Evolutionary conservation across 1,140 invertebrate genomes (phyloP), one percentile per base, ranked within the genome.

Genomic region (Drepana arcuata): DNA sequence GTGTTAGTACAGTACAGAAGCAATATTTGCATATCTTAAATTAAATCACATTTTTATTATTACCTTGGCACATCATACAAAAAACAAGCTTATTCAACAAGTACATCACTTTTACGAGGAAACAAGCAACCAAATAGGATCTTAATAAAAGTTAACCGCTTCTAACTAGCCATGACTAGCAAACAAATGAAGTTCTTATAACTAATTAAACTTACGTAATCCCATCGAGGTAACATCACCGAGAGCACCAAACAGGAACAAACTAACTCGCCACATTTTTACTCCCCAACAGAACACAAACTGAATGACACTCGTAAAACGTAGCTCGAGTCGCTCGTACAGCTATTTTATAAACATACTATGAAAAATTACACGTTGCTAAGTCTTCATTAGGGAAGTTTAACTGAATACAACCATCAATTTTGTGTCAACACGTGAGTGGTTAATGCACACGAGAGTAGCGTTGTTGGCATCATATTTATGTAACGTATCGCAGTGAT

Each of bases 321-420:
- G 15, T 34, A 39, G 14, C 33, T 24, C 16, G 4, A 23, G 5
- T 15, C 7, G 11, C 27, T 40, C 28, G 52, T 41, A 33, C 37
- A 13, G 28, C 23, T 5, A 28, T 41, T 53, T 45, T 61, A 61
- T 57, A 61, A 57, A 50, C 49, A 41, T 35, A 41, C 38, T 34
- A 29, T 13, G 28, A 28, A 33, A 56, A 57, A 61, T 53, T 57
- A 36, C 24, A 56, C 11, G 49, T 48, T 48, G 2, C 32, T 14
- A 36, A 26, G 21, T 27, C 2, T 34, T 50, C 49, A 61, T 61
- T 53, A 61, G 36, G 21, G 18, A 43, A 37, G 10, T 11, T 30
- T 27, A 30, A 38, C 31, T 30, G 24, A 30, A 38, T 29, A 46
- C 31, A 38, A 27, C 45, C 41, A 23, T 43, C 16, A 25, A 43